Evolutionary conservation across 2,888 invertebrate genomes (phyloP).

Genomic region (Hetaerina titia): DNA sequence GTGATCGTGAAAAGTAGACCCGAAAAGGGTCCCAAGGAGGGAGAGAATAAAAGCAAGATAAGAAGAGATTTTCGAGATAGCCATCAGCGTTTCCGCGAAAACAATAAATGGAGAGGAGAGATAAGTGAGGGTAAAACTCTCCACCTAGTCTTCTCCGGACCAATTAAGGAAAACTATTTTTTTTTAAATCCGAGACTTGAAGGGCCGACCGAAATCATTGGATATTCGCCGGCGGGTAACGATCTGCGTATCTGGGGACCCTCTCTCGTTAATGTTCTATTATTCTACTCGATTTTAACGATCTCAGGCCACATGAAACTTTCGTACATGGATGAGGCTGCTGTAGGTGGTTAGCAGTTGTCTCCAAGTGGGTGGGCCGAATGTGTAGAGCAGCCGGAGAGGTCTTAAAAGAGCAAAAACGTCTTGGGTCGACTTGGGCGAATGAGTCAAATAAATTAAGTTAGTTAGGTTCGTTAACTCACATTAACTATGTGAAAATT

Average conservation of each 20-base stretch:
- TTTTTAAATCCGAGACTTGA: conserved; percentile 24
- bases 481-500: too few species aligned
- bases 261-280: neutral
- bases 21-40: neutral
- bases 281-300: neutral
- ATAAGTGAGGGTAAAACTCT: conserved; percentile 28
- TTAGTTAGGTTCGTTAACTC: too few species aligned
- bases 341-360: neutral
- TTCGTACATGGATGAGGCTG: neutral
- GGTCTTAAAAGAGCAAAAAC: neutral
- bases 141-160: conserved; percentile 8
- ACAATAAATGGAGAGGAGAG: neutral
- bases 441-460: neutral
- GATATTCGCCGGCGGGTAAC: conserved; percentile 27
- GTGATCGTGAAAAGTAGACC: conserved; percentile 13
- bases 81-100: conserved; percentile 51
- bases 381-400: neutral
- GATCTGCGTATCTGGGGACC: conserved; percentile 34
- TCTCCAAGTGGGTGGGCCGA: conserved; percentile 29
- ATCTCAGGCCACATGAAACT: neutral
- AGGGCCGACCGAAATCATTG: conserved; percentile 22
- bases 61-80: conserved; percentile 3
- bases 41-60: neutral
- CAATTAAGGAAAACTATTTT: conserved; percentile 39
- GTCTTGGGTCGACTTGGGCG: neutral